phyloP scores from a whole-genome alignment of 64 coral and sea anemone species.

The Porites lutea region DNA sequence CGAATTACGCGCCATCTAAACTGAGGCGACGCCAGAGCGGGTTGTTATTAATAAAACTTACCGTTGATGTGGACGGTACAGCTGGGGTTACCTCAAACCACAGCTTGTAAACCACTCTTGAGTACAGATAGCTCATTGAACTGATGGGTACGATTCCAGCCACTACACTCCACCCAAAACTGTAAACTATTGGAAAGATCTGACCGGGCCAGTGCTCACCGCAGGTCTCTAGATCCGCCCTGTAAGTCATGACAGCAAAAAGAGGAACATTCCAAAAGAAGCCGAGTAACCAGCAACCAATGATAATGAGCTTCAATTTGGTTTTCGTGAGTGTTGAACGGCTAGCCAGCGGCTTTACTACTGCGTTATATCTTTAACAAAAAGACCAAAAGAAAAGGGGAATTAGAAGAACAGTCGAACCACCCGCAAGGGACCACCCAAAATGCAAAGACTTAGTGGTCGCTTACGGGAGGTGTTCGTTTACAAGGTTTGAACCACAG shows the following conservation, averaged over 20 bases:
- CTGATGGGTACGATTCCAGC: background rate
- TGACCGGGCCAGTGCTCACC: background rate
- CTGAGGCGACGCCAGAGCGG: too few species aligned
- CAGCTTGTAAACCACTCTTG: conserved; percentile 28
- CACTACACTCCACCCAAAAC: conserved; percentile 16
- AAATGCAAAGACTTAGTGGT: too few species aligned
- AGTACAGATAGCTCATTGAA: conserved; percentile 26
- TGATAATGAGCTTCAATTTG: conserved; percentile 10
- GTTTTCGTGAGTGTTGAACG: background rate
- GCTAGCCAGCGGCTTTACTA: background rate
- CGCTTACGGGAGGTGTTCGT: too few species aligned
- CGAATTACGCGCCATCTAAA: too few species aligned
- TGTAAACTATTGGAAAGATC: conserved; percentile 7
- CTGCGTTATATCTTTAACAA: conserved; percentile 16
- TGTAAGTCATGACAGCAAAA: conserved; percentile 17
- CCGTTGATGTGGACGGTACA: background rate
- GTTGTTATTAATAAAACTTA: background rate
- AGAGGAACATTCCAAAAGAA: conserved; percentile 39
- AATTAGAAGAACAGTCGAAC: background rate
- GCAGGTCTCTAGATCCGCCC: background rate
- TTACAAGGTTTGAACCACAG: too few species aligned
- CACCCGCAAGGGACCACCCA: too few species aligned
- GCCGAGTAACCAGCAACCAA: conserved; percentile 13
- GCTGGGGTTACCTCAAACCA: conserved; percentile 17
- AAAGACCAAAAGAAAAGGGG: background rate